phyloP scores from a whole-genome alignment of 2,113 vertebrate genomes.

The Xiphophorus hellerii region DNA sequence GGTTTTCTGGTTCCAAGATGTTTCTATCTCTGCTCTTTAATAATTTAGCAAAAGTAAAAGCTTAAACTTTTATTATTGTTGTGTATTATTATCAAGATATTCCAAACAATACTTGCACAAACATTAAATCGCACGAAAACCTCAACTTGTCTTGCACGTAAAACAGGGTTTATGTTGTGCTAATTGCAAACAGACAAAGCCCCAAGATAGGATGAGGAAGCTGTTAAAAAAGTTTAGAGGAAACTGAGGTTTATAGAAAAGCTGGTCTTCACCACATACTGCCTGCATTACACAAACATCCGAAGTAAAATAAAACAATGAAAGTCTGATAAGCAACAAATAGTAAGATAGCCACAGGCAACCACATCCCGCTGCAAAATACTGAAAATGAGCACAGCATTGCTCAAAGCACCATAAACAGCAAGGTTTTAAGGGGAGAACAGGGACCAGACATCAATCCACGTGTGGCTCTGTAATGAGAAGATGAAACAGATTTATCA shows the following conservation, averaged over 20 bases:
- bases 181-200: background rate
- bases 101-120: background rate
- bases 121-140: background rate
- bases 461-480: slow-evolving; percentile 58
- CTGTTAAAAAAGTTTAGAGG: slow-evolving; percentile 33
- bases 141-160: background rate
- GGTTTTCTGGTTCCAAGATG: too few relatives aligned
- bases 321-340: slow-evolving; percentile 41
- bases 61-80: background rate
- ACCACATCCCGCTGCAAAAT: slow-evolving; percentile 38
- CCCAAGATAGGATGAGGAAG: background rate
- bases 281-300: slow-evolving; percentile 23
- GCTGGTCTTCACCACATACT: slow-evolving; percentile 18
- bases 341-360: slow-evolving; percentile 49
- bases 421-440: slow-evolving; percentile 43
- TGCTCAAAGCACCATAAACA: slow-evolving; percentile 41
- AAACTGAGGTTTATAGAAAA: slow-evolving; percentile 37
- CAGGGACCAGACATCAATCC: slow-evolving; percentile 45
- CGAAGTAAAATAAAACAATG: slow-evolving; percentile 35
- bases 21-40: too few relatives aligned
- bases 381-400: slow-evolving; percentile 43
- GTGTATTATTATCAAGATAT: slow-evolving; percentile 5
- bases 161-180: background rate
- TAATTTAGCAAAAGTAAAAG: background rate
- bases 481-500: slow-evolving; percentile 70